phyloP scores from a whole-genome alignment of 2,797 vertebrate species.

The Benthosema pterotum region DNA sequence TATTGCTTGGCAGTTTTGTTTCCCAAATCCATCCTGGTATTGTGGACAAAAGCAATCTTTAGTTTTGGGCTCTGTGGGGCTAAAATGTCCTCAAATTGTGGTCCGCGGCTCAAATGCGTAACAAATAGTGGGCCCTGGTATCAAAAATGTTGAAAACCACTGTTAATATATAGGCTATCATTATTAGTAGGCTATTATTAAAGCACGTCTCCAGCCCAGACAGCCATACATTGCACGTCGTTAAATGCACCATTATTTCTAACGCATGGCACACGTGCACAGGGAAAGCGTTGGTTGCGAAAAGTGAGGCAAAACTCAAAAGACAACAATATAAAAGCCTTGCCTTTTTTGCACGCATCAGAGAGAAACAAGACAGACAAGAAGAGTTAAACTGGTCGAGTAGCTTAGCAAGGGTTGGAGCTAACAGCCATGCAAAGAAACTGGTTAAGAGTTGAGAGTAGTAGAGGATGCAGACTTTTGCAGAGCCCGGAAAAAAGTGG shows the following conservation, averaged over 20 bases:
- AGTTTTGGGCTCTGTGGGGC: too few species aligned
- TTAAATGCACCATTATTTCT: not conserved
- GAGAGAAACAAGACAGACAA: conserved; percentile 26
- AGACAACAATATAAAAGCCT: not conserved
- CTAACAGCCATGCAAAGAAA: conserved; percentile 55
- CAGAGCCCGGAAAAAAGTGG: conserved; percentile 28
- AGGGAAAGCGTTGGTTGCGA: too few species aligned
- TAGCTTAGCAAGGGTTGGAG: conserved; percentile 57
- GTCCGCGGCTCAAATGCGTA: too few species aligned
- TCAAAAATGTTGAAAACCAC: too few species aligned
- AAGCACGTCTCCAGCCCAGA: too few species aligned
- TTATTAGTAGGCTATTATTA: too few species aligned
- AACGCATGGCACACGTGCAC: not conserved
- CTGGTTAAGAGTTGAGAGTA: conserved; percentile 36
- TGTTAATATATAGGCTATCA: too few species aligned
- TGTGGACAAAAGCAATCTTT: too few species aligned
- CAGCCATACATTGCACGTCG: not conserved
- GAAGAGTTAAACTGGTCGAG: conserved; percentile 50
- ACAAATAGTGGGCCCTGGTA: too few species aligned
- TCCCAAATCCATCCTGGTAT: too few species aligned
- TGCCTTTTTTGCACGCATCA: conserved; percentile 4
- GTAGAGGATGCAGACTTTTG: conserved; percentile 51
- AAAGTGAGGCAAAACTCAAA: conserved; percentile 41
- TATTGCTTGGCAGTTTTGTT: too few species aligned
- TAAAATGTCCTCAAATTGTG: too few species aligned